Conservation (phyloP, 2,113 vertebrate genomes). For the Phalacrocorax brasilianus region DNA sequence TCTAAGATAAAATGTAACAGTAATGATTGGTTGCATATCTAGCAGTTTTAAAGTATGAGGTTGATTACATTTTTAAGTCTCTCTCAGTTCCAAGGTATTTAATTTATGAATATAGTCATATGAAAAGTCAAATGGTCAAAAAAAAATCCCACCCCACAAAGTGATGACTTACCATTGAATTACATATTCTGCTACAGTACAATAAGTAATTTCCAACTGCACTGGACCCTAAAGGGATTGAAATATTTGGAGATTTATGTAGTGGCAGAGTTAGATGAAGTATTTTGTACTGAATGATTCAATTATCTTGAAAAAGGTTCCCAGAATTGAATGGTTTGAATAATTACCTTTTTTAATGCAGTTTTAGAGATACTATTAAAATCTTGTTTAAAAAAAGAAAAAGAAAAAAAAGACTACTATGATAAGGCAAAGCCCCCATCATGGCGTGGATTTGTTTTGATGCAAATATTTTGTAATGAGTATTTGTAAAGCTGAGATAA, state of each 20-base stretch:
- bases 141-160: not conserved
- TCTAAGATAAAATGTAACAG: not conserved
- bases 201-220: constrained; percentile 57
- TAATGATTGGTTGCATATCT: not conserved
- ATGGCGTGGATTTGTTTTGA: not conserved
- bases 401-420: not conserved
- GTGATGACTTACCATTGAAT: not conserved
- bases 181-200: not conserved
- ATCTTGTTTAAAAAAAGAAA: not conserved
- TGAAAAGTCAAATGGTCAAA: not conserved
- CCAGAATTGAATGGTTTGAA: constrained; percentile 26
- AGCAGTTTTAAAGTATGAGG: not conserved
- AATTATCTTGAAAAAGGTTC: constrained; percentile 46
- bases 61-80: not conserved
- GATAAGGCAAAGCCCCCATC: not conserved
- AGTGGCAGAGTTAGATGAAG: constrained; percentile 12
- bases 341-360: not conserved
- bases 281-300: constrained; percentile 39
- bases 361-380: constrained; percentile 8
- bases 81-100: not conserved
- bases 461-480: not conserved
- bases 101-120: not conserved
- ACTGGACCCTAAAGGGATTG: constrained; percentile 48
- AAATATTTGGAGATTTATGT: constrained; percentile 56
- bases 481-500: not conserved